Evolutionary conservation across 2,888 invertebrate genomes (phyloP).

Genomic region (Drosophila stalkeri): DNA sequence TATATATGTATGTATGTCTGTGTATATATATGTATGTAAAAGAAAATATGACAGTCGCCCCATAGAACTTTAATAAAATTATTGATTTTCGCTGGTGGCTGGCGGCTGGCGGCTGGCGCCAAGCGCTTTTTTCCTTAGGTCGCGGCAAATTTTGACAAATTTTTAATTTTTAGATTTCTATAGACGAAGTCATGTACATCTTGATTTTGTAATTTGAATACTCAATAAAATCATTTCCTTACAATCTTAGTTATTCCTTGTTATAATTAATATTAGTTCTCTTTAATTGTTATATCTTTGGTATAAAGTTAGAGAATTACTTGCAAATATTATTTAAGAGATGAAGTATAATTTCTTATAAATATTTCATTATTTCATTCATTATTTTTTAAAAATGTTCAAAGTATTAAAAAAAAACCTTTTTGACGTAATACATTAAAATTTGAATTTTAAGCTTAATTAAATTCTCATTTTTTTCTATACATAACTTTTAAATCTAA

Average conservation of each 20-base stretch:
- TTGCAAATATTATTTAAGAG: no score
- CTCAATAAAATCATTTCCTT: background rate
- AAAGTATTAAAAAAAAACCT: no score
- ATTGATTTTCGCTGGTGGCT: slow-evolving; percentile 66
- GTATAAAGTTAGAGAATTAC: background rate
- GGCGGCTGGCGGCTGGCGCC: slow-evolving; percentile 29
- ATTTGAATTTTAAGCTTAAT: no score
- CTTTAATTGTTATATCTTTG: background rate
- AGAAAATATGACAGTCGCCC: slow-evolving; percentile 40
- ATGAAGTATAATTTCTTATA: no score
- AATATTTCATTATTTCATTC: no score
- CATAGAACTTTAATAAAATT: slow-evolving; percentile 72
- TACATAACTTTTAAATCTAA: no score
- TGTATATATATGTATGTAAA: background rate
- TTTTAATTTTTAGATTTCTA: background rate
- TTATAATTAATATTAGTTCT: background rate
- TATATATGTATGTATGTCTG: background rate
- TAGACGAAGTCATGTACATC: background rate
- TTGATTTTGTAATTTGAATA: background rate
- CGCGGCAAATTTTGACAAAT: background rate
- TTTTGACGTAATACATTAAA: no score
- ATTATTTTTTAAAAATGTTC: no score
- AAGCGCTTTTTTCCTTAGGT: slow-evolving; percentile 12
- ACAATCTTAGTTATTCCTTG: background rate
- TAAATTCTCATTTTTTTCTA: no score